phyloP scores from a whole-genome alignment of 2,113 vertebrate genomes.

The Neotragus pygmaeus region DNA sequence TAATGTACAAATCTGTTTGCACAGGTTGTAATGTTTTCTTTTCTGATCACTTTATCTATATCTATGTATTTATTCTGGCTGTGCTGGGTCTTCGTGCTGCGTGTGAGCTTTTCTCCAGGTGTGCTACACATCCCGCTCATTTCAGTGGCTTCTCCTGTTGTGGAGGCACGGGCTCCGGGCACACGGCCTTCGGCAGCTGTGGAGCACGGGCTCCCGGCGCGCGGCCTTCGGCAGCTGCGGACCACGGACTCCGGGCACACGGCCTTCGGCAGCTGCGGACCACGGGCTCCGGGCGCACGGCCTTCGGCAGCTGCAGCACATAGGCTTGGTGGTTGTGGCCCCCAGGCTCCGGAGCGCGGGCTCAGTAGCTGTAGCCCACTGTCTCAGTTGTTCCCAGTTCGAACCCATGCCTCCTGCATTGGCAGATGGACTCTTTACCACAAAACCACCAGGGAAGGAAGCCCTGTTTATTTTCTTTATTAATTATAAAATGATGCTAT shows the following conservation, averaged over 20 bases:
- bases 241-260: rapidly evolving
- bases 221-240: rapidly evolving
- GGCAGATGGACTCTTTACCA: neutral
- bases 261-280: rapidly evolving
- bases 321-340: neutral
- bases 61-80: neutral
- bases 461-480: neutral
- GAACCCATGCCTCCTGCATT: neutral
- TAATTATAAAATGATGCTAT: neutral
- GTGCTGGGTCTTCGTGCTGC: neutral
- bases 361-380: neutral
- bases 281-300: rapidly evolving
- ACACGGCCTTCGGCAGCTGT: no score
- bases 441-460: neutral
- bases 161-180: rapidly evolving
- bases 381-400: neutral
- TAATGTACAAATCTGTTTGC: neutral
- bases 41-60: neutral
- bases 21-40: neutral
- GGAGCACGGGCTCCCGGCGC: rapidly evolving
- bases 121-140: neutral
- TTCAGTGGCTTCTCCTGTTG: neutral
- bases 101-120: neutral
- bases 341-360: rapidly evolving
- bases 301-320: no score